phyloP scores from a whole-genome alignment of 2,888 invertebrate species.

The Harmothoe impar region DNA sequence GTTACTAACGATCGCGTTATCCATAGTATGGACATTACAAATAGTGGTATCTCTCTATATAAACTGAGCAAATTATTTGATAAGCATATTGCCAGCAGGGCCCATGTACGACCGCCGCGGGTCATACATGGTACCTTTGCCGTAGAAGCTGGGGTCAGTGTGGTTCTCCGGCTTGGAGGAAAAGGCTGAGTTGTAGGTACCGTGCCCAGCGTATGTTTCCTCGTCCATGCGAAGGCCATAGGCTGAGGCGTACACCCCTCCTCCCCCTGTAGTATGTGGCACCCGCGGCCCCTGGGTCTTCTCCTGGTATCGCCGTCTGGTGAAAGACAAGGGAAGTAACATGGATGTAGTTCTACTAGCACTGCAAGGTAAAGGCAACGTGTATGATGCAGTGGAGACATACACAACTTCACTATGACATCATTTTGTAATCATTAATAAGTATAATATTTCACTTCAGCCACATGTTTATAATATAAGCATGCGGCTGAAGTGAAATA shows the following conservation, averaged over 20 bases:
- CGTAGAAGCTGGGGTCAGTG: background rate
- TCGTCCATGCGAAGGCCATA: background rate
- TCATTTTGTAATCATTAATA: too few relatives aligned
- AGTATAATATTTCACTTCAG: too few relatives aligned
- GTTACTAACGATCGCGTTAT: background rate
- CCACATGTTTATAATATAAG: too few relatives aligned
- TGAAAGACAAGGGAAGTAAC: background rate
- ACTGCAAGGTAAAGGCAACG: background rate
- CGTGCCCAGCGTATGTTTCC: constrained; percentile 30
- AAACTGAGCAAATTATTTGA: too few relatives aligned
- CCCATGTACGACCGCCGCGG: constrained; percentile 5
- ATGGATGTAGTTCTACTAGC: too few relatives aligned
- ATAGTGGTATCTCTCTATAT: background rate
- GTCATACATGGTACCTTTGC: constrained; percentile 41
- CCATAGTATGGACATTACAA: background rate
- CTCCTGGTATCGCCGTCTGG: background rate
- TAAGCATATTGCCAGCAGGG: constrained; percentile 5
- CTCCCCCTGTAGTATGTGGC: too few relatives aligned
- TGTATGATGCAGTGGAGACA: too few relatives aligned
- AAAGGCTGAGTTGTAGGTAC: background rate
- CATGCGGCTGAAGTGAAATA: too few relatives aligned
- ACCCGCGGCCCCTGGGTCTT: background rate
- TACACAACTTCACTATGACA: too few relatives aligned
- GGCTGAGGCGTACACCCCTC: background rate
- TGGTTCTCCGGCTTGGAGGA: background rate